Conservation (phyloP, 23 tunicate genomes). For the Aplidium turbinatum region DNA sequence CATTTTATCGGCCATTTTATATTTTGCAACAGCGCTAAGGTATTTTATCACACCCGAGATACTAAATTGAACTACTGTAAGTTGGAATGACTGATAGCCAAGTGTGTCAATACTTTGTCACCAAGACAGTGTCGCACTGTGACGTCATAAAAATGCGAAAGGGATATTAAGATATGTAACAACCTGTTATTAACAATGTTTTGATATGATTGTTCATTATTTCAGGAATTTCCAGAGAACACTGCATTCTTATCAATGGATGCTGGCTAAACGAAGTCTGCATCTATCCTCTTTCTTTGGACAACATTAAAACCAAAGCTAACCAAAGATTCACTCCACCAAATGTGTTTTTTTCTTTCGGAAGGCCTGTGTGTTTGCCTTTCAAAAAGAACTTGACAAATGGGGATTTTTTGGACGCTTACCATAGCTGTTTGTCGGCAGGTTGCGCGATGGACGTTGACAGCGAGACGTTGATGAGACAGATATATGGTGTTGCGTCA, state of each 20-base stretch:
- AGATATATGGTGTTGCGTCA: slow-evolving; percentile 1
- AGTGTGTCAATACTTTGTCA: no score
- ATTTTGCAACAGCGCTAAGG: no score
- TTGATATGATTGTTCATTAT: no score
- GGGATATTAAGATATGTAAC: no score
- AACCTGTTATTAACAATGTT: no score
- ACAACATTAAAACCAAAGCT: slow-evolving; percentile 10
- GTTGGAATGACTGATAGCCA: no score
- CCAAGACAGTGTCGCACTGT: no score
- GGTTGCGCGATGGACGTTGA: slow-evolving; percentile 18
- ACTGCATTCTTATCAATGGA: slow-evolving; percentile 28
- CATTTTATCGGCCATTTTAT: no score
- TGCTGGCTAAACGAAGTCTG: slow-evolving; percentile 37
- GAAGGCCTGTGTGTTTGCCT: slow-evolving; percentile 35
- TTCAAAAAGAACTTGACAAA: slow-evolving; percentile 4
- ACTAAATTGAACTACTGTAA: no score
- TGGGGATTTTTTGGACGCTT: slow-evolving; percentile 33
- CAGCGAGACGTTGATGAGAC: slow-evolving; percentile 11
- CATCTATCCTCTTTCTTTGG: slow-evolving; percentile 35
- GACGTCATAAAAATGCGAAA: no score
- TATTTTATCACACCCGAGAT: no score
- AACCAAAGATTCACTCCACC: not conserved
- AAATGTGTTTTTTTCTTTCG: not conserved
- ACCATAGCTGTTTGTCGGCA: slow-evolving; percentile 25
- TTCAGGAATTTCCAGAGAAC: slow-evolving; percentile 13